Evolutionary conservation across 2,113 vertebrate genomes (phyloP), one percentile per base, ranked within the genome.

Genomic region (Thalassoma bifasciatum): DNA sequence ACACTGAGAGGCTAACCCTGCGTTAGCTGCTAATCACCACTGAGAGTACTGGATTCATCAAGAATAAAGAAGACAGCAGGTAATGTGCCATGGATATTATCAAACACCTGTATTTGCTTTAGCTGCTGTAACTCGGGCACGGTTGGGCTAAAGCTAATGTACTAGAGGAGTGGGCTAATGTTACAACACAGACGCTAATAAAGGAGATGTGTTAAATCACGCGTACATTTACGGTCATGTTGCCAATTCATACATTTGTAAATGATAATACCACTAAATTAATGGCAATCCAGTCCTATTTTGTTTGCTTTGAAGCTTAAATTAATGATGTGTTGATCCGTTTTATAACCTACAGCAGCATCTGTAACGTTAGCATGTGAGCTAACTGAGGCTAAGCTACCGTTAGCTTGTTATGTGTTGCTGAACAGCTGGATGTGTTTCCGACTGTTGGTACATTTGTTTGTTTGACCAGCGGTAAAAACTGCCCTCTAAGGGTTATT

Each of bases 1-100:
- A 75, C 54, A 10, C 44, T 44, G 53, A 40, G 65, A 19, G 34
- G 73, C 54, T 66, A 81, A 53, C 62, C 46, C 34, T 9, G 42
- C 67, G 40, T 68, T 72, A 77, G 67, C 82, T 75, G 59, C 37
- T 69, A 34, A 52, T 14, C 40, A 46, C 26, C 56, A 75, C 70
- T 59, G 30, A 54, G n/a, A 30, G 8, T 38, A 21, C 64, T 24
- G 50, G 37, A 36, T 50, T 49, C 51, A 8, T 51, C 54, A 47
- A 40, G n/a, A 70, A 30, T 6, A 49, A 5, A 10, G 30, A 44
- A 75, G 30, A 63, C 54, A 30, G 13, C 10, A 84, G 84, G 79
- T 86, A 82, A 83, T 12, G 40, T 23, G 24, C 37, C 46, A 49
- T 2, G 8, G 17, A 26, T 36, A 0, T 36, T 0, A n/a, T 11